Conservation (phyloP, 1,140 invertebrate species). For the Listronotus oregonensis region DNA sequence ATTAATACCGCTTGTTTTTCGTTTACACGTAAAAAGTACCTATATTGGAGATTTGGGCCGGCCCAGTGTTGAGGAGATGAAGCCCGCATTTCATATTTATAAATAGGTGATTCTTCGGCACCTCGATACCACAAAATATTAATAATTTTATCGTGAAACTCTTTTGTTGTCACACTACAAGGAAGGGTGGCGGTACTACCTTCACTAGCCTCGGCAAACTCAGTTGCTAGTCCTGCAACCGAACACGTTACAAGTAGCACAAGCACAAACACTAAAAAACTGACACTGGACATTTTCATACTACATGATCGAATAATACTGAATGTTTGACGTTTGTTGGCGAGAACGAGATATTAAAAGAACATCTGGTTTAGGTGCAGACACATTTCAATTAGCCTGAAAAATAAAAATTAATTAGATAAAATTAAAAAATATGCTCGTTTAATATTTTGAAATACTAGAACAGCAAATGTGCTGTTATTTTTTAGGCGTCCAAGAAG, state of each 20-base stretch:
- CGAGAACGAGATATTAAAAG: no score
- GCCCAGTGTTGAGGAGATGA: slow-evolving; percentile 51
- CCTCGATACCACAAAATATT: slow-evolving; percentile 52
- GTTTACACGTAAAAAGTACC: slow-evolving; percentile 55
- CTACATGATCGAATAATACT: slow-evolving; percentile 41
- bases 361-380: no score
- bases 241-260: slow-evolving; percentile 49
- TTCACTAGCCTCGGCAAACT: slow-evolving; percentile 64
- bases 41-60: slow-evolving; percentile 58
- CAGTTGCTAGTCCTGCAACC: slow-evolving; percentile 48
- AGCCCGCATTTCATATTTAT: slow-evolving; percentile 50
- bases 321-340: no score
- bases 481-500: no score
- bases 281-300: slow-evolving; percentile 44
- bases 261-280: slow-evolving; percentile 44
- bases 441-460: no score
- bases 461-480: no score
- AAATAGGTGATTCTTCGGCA: slow-evolving; percentile 47
- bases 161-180: slow-evolving; percentile 66
- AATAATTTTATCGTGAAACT: slow-evolving; percentile 64
- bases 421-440: no score
- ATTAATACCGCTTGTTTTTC: slow-evolving; percentile 63
- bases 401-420: no score
- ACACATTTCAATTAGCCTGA: no score
- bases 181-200: slow-evolving; percentile 66